These are phyloP conservation scores for Sphinx pinastri DNA, from an alignment of 2,888 invertebrate species.

Conservation along the genomic window DNA sequence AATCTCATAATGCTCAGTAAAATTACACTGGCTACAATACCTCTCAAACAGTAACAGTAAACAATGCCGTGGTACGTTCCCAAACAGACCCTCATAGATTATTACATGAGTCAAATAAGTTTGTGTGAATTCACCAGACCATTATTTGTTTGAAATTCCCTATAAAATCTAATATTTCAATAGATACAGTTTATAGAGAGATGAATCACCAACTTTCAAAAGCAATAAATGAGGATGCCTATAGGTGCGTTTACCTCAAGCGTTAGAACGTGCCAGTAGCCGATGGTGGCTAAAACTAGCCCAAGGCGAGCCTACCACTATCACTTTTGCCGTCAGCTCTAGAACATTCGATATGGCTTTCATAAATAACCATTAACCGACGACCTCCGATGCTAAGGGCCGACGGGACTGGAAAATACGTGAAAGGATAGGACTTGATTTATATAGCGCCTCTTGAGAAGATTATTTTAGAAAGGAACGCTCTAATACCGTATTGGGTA, in stretches of 20 bases:
- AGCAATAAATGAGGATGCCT: not conserved
- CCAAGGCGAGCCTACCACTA: slow-evolving; percentile 51
- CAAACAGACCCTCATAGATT: no score
- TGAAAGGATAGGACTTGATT: slow-evolving; percentile 16
- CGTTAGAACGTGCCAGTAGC: slow-evolving; percentile 30
- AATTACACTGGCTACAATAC: no score
- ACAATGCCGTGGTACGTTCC: no score
- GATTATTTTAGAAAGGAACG: slow-evolving; percentile 22
- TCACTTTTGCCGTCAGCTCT: slow-evolving; percentile 48
- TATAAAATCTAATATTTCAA: no score
- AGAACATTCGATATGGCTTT: slow-evolving; percentile 35
- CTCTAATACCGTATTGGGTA: not conserved
- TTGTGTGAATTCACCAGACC: no score
- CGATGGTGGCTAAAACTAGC: slow-evolving; percentile 43
- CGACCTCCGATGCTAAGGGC: slow-evolving; percentile 24
- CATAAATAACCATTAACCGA: slow-evolving; percentile 34
- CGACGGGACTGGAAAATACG: slow-evolving; percentile 7
- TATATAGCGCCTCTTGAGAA: not conserved
- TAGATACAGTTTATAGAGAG: no score
- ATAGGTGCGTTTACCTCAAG: slow-evolving; percentile 17
- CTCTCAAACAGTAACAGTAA: no score
- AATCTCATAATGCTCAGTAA: no score
- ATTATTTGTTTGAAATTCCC: no score
- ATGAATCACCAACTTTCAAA: slow-evolving; percentile 12
- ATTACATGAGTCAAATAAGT: no score